Evolutionary conservation across 2,797 vertebrate species (phyloP).

Genomic region (Acanthopagrus latus): DNA sequence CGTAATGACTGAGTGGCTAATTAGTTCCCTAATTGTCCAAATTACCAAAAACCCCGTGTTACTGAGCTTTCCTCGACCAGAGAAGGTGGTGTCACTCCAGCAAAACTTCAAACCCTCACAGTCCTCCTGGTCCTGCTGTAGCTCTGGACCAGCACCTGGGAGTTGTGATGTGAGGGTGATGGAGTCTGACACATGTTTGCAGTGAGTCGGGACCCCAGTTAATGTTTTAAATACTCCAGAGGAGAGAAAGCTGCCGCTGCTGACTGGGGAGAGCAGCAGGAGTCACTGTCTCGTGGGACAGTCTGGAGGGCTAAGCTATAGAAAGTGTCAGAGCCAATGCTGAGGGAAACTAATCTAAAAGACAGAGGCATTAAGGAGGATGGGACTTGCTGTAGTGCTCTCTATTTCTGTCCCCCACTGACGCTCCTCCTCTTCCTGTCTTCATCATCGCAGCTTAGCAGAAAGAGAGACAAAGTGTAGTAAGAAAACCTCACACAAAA

Average conservation of each 20-base stretch:
- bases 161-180: conserved; percentile 54
- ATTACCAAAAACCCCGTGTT: conserved; percentile 35
- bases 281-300: conserved; percentile 33
- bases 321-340: conserved; percentile 43
- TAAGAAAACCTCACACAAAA: neutral
- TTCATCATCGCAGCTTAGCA: conserved; percentile 7
- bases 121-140: conserved; percentile 12
- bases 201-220: conserved; percentile 43
- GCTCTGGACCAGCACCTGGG: conserved; percentile 24
- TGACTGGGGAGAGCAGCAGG: conserved; percentile 36
- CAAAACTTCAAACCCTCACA: neutral
- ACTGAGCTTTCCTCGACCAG: conserved; percentile 22
- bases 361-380: conserved; percentile 34
- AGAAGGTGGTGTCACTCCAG: conserved; percentile 39
- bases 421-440: neutral
- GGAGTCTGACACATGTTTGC: conserved; percentile 53
- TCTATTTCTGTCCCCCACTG: conserved; percentile 8
- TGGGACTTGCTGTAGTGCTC: neutral
- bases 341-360: conserved; percentile 40
- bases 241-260: conserved; percentile 38
- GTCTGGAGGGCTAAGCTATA: conserved; percentile 33
- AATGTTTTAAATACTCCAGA: conserved; percentile 61
- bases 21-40: conserved; percentile 67
- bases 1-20: conserved; percentile 69
- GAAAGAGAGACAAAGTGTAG: neutral